Evolutionary conservation across 2,113 vertebrate genomes (phyloP).

Genomic region (Epinephelus cyanopodus): DNA sequence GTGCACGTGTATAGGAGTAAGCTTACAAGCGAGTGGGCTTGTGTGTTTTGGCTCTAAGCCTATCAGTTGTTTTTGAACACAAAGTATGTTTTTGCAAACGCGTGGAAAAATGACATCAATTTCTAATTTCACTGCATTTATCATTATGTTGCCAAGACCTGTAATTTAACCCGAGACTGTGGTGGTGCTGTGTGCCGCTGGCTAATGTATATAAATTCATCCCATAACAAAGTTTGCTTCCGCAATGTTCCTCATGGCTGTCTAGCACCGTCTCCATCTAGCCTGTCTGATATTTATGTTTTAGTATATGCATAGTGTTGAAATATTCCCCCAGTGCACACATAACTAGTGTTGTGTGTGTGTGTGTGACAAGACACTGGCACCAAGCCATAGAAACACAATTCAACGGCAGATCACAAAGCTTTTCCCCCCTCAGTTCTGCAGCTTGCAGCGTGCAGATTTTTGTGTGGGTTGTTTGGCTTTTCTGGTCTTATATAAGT

Average conservation of each 20-base stretch:
- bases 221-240: constrained; percentile 15
- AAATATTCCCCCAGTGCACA: not conserved
- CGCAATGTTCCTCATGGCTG: not conserved
- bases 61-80: not conserved
- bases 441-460: constrained; percentile 20
- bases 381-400: constrained; percentile 12
- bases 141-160: constrained; percentile 9
- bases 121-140: constrained; percentile 8
- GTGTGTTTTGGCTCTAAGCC: not conserved
- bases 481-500: constrained; percentile 57
- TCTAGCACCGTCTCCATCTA: not conserved
- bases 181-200: constrained; percentile 3
- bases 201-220: constrained; percentile 13
- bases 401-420: constrained; percentile 29
- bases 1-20: not conserved
- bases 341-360: not conserved
- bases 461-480: constrained; percentile 26
- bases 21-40: not conserved
- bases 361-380: constrained; percentile 1
- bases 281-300: constrained; percentile 9
- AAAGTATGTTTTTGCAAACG: constrained; percentile 7
- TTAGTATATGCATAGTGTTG: not conserved
- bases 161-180: constrained; percentile 38
- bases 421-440: constrained; percentile 9
- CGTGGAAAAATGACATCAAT: not conserved